A percentile compares a stretch with the other conserved stretches of the same genome.
phyloP scores from a whole-genome alignment of 2,113 vertebrate species.

The Boulengeromyrus knoepffleri region DNA sequence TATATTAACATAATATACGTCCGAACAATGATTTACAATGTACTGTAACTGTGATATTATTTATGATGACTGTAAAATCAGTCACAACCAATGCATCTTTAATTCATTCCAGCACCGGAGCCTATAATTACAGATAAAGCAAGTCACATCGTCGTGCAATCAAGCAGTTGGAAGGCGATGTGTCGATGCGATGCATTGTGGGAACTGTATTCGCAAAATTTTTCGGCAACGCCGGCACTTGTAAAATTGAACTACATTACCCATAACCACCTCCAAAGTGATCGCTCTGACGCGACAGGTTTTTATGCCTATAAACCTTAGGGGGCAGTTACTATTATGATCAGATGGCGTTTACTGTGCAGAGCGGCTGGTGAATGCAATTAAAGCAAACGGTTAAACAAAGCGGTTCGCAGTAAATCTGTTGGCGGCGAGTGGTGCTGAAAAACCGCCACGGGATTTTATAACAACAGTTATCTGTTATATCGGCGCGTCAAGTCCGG shows the following conservation, averaged over 20 bases:
- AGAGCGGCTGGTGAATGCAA: background rate
- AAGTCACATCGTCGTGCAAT: background rate
- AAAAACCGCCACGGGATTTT: background rate
- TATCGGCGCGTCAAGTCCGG: background rate
- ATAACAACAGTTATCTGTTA: background rate
- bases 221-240: background rate
- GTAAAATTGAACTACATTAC: constrained; percentile 16
- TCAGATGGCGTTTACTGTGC: background rate
- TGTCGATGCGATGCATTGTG: background rate
- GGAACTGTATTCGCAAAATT: background rate
- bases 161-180: background rate
- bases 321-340: constrained; percentile 13
- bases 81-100: background rate
- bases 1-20: background rate
- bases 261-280: constrained; percentile 38
- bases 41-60: background rate
- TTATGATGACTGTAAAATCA: background rate
- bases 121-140: background rate
- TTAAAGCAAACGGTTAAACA: background rate
- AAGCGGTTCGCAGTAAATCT: background rate
- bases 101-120: background rate
- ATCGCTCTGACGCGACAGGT: constrained; percentile 13
- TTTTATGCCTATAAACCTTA: background rate
- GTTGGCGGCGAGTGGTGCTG: background rate
- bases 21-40: background rate